Evolutionary conservation across 2,113 vertebrate genomes (phyloP).

Genomic region (Sphyrna mokarran): DNA sequence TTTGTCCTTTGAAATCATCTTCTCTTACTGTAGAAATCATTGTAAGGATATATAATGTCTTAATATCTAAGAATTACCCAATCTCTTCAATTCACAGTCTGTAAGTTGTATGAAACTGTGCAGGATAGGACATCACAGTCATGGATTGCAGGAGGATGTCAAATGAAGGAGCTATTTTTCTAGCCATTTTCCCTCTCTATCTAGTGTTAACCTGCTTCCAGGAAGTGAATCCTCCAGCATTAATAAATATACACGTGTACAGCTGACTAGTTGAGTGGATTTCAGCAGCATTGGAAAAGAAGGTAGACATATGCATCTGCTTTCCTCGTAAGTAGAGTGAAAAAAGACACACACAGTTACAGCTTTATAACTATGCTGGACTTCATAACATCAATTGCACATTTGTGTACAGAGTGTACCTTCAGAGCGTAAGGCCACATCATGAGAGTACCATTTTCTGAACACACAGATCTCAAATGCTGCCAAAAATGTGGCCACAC

Average conservation of each 20-base stretch:
- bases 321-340: neutral
- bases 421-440: slow-evolving; percentile 7
- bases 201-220: neutral
- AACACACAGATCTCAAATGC: neutral
- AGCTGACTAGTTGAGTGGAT: neutral
- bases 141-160: neutral
- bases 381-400: neutral
- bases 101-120: neutral
- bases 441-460: neutral
- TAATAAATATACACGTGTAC: neutral
- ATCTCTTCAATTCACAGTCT: neutral
- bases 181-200: too few species aligned
- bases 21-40: neutral
- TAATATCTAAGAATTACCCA: neutral
- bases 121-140: neutral
- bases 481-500: slow-evolving; percentile 24
- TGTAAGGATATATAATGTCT: neutral
- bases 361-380: neutral
- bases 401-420: neutral
- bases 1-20: neutral
- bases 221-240: neutral
- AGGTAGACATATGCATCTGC: neutral
- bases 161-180: neutral
- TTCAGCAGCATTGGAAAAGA: neutral
- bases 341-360: neutral